Evolutionary conservation across 1,140 invertebrate species (phyloP).

Genomic region (Heliconius hewitsoni): DNA sequence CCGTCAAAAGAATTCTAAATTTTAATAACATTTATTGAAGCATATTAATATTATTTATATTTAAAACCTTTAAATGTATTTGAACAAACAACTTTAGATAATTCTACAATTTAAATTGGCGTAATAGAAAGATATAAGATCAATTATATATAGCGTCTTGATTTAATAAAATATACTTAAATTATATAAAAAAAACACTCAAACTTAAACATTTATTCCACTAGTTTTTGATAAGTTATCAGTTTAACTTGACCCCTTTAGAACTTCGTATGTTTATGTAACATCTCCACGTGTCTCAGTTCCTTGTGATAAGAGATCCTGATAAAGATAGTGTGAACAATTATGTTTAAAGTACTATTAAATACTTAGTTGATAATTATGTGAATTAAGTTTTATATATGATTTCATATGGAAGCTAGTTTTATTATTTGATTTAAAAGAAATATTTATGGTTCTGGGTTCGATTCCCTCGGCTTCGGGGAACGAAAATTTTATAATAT

Average conservation of each 20-base stretch:
- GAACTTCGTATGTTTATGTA: constrained; percentile 11
- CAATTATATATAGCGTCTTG: not conserved
- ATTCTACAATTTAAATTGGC: not conserved
- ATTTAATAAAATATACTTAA: not conserved
- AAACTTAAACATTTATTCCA: not conserved
- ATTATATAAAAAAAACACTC: not conserved
- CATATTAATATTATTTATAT: too few relatives aligned
- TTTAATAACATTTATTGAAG: too few relatives aligned
- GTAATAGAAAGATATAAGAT: not conserved
- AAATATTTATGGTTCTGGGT: too few relatives aligned
- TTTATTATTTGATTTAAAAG: too few relatives aligned
- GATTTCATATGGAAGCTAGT: not conserved
- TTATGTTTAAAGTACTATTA: not conserved
- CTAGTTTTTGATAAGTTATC: constrained; percentile 1
- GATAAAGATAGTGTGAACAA: not conserved
- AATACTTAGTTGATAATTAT: not conserved
- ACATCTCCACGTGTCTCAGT: constrained; percentile 7
- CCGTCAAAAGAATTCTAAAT: too few relatives aligned
- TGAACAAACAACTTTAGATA: too few relatives aligned
- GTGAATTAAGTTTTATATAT: too few relatives aligned
- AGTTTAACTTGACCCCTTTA: not conserved
- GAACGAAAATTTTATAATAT: too few relatives aligned
- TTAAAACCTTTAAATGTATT: too few relatives aligned
- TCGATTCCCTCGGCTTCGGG: too few relatives aligned
- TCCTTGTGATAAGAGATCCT: constrained; percentile 83